These are phyloP conservation scores for Idaea straminata DNA, from an alignment of 2,888 invertebrate species.

Conservation along the genomic window DNA sequence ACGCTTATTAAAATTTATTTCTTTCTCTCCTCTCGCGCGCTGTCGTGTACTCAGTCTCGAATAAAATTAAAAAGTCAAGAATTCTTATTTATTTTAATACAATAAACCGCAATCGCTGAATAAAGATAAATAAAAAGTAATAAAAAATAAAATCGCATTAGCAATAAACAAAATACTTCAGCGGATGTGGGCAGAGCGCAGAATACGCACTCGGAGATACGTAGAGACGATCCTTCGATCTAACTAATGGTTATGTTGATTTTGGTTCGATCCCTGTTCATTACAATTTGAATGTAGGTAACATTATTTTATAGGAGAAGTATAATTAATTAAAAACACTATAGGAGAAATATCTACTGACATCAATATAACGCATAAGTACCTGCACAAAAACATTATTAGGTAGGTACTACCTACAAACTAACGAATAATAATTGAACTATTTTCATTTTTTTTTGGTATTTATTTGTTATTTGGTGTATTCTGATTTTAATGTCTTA, in stretches of 20 bases:
- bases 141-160: conserved; percentile 81
- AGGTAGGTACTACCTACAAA: no score
- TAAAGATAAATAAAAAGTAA: conserved; percentile 80
- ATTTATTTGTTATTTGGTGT: no score
- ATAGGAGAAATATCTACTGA: no score
- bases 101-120: conserved; percentile 81
- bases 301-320: conserved; percentile 21
- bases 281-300: background rate
- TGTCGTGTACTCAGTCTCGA: conserved; percentile 77
- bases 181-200: conserved; percentile 77
- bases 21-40: conserved; percentile 75
- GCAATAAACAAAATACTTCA: conserved; percentile 81
- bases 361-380: no score
- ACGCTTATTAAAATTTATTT: conserved; percentile 81
- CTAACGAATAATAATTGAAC: no score
- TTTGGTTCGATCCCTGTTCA: background rate
- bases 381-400: no score
- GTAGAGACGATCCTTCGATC: conserved; percentile 46
- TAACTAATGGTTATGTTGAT: background rate
- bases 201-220: conserved; percentile 57
- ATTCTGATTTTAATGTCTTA: no score
- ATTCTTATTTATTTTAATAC: conserved; percentile 81
- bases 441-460: no score
- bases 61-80: conserved; percentile 81
- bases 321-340: no score